Base-by-base conservation (phyloP, 2,113 vertebrate genomes). In the Bubalus kerabau region DNA sequence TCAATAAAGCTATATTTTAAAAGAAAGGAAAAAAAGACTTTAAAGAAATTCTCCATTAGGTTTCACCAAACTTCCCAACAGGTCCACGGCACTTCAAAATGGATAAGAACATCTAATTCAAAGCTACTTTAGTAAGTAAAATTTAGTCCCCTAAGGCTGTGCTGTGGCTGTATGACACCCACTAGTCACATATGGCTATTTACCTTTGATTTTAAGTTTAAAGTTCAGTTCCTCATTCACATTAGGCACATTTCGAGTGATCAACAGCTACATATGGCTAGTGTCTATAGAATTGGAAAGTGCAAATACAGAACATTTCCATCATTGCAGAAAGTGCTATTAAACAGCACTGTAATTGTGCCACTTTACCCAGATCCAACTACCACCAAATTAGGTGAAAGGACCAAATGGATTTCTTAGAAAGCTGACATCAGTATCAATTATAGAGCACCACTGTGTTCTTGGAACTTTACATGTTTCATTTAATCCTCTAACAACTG, bases 61-160 rank as follows among this genome's bases (percentile, higher is more conserved):
- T 86, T 57, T 95, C 62, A 76, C 7, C 48, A 87, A 57, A 95
- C 12, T 91, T 91, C 15, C 8, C 46, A 46, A 78, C 26, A 19
- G n/a, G 24, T 14, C 40, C 28, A 80, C 52, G 23, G 17, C 16
- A 78, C 28, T 71, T 71, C 23, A 81, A 85, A 32, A 82, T 91
- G 90, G 36, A 91, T 24, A 71, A 91, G 13, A 80, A 76, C 2
- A 64, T 26, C 50, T 90, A 62, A 86, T 87, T 67, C 8, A 76
- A 92, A 97, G 59, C 56, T 90, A 82, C 23, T 94, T 86, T 36
- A 83, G 43, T 32, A 93, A 88, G 67, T 56, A 87, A 96, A 86
- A 88, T 8, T 78, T 87, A 83, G 13, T 90, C 24, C 19, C 14
- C 36, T 59, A 54, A 64, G 12, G 24, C 26, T 84, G 12, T 40